These are phyloP conservation scores for Zygaena filipendulae DNA, from an alignment of 2,888 invertebrate species.

Conservation along the genomic window DNA sequence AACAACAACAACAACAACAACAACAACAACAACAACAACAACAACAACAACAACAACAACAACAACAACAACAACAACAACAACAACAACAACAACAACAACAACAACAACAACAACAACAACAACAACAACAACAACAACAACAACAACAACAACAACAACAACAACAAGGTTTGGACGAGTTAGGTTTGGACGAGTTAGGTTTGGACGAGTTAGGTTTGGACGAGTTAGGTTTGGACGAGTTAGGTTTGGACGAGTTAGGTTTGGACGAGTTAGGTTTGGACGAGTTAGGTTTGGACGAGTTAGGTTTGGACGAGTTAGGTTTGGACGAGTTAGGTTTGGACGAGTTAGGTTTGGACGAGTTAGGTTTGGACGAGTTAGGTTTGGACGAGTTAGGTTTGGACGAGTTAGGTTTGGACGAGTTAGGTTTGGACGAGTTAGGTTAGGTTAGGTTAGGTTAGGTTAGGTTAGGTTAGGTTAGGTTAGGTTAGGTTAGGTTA, in stretches of 20 bases:
- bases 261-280: constrained; percentile 13
- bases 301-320: constrained; percentile 12
- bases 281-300: constrained; percentile 14
- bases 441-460: constrained; percentile 13
- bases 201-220: constrained; percentile 16
- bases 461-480: constrained; percentile 12
- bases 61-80: no score
- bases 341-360: constrained; percentile 12
- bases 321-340: constrained; percentile 13
- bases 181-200: constrained; percentile 14
- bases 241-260: constrained; percentile 15
- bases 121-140: constrained; percentile 6
- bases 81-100: no score
- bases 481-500: constrained; percentile 12
- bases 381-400: constrained; percentile 10
- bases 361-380: constrained; percentile 11
- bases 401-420: constrained; percentile 11
- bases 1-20: no score
- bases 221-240: constrained; percentile 15
- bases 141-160: constrained; percentile 13
- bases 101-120: no score
- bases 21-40: no score
- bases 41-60: no score
- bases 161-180: constrained; percentile 14
- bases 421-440: constrained; percentile 13